Conservation (phyloP, 2,797 vertebrate species). For the Alectoris magna region DNA sequence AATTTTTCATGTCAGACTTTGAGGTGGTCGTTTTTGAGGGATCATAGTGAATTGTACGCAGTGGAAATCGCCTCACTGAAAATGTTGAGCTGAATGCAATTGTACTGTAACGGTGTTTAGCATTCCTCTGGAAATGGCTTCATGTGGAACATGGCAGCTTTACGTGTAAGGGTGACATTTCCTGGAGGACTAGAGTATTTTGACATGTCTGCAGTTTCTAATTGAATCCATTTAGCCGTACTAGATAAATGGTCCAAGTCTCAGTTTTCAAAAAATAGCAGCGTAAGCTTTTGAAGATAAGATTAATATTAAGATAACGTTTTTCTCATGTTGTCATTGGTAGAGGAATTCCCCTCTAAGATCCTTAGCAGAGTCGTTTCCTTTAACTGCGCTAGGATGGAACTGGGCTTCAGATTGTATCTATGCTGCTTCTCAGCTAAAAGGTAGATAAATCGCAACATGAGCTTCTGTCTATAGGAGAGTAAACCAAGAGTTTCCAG, state of each 20-base stretch:
- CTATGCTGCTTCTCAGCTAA: background rate
- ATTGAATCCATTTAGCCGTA: background rate
- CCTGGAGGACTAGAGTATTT: constrained; percentile 3
- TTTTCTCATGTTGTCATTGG: constrained; percentile 71
- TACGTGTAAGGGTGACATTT: background rate
- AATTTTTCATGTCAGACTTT: background rate
- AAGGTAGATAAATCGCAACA: background rate
- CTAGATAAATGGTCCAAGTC: background rate
- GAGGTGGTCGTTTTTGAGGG: background rate
- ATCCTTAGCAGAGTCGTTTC: constrained; percentile 44
- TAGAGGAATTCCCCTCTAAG: constrained; percentile 63
- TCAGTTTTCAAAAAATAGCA: constrained; percentile 51
- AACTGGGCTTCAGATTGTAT: constrained; percentile 36
- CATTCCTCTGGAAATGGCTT: constrained; percentile 2
- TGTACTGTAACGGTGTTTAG: background rate
- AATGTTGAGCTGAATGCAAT: background rate
- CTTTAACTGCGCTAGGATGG: constrained; percentile 30
- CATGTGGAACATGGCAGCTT: background rate
- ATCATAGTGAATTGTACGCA: background rate
- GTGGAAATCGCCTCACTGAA: background rate
- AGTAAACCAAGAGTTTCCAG: background rate
- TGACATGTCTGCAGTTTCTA: background rate
- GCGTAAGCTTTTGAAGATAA: constrained; percentile 48
- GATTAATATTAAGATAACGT: constrained; percentile 57
- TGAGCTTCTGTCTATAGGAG: constrained; percentile 16